These are phyloP conservation scores for Mormyrops boulengeri DNA, from an alignment of 2,797 vertebrate genomes.

Conservation along the genomic window DNA sequence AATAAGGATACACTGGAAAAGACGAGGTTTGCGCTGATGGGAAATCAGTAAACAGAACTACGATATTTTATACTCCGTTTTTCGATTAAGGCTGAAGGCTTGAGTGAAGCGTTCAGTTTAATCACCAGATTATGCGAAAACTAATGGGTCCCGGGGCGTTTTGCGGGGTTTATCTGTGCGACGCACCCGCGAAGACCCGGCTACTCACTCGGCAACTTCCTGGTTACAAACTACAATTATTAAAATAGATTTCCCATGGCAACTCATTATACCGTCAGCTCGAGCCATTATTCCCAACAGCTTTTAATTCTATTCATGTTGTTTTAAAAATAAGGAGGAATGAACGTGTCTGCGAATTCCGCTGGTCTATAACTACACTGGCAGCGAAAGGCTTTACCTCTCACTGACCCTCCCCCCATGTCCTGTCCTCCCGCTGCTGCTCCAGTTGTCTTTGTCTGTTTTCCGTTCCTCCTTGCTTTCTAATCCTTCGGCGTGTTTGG, in stretches of 20 bases:
- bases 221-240: slow-evolving; percentile 66
- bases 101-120: slow-evolving; percentile 58
- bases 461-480: neutral
- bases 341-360: slow-evolving; percentile 55
- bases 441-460: slow-evolving; percentile 25
- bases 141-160: slow-evolving; percentile 47
- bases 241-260: slow-evolving; percentile 62
- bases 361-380: slow-evolving; percentile 50
- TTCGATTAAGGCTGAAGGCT: slow-evolving; percentile 49
- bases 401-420: slow-evolving; percentile 27
- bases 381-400: slow-evolving; percentile 52
- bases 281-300: slow-evolving; percentile 57
- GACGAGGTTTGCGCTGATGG: slow-evolving; percentile 5
- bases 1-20: neutral
- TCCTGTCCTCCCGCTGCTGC: slow-evolving; percentile 25
- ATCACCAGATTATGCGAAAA: slow-evolving; percentile 50
- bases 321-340: slow-evolving; percentile 60
- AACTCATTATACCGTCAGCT: slow-evolving; percentile 67
- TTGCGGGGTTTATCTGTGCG: slow-evolving; percentile 54
- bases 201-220: slow-evolving; percentile 61
- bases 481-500: neutral
- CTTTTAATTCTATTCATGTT: slow-evolving; percentile 69
- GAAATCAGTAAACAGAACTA: slow-evolving; percentile 23
- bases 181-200: slow-evolving; percentile 42
- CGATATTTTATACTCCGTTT: slow-evolving; percentile 21